phyloP scores from a whole-genome alignment of 2,797 vertebrate genomes.

The Buceros bicornis region DNA sequence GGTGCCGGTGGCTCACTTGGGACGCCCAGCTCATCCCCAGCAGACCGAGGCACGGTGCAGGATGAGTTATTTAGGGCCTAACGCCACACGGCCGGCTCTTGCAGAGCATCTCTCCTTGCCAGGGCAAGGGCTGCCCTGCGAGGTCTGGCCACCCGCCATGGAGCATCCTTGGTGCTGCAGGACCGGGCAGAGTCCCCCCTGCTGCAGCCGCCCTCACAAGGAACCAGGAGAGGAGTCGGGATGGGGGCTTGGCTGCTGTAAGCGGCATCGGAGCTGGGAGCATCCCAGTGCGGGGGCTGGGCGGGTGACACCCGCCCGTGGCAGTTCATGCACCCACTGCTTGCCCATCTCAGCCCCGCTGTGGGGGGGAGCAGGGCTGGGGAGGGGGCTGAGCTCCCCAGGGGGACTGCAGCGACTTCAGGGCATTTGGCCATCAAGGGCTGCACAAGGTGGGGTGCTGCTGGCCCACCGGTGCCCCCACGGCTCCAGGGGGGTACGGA shows the following conservation, averaged over 20 bases:
- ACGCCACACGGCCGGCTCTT: rapidly evolving
- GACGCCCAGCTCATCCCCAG: neutral
- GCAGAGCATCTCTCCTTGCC: neutral
- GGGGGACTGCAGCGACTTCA: rapidly evolving
- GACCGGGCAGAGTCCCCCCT: neutral
- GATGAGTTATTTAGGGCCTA: neutral
- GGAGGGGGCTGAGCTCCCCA: rapidly evolving
- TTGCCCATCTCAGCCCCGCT: neutral
- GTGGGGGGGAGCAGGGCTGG: rapidly evolving
- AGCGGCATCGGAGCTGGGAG: rapidly evolving
- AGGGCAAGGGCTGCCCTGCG: rapidly evolving
- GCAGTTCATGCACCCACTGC: rapidly evolving
- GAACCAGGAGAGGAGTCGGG: neutral
- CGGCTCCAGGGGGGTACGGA: neutral
- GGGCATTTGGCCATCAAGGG: neutral
- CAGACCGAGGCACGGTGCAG: rapidly evolving
- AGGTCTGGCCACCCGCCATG: neutral
- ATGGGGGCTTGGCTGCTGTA: neutral
- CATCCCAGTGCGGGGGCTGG: rapidly evolving
- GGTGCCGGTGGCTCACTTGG: rapidly evolving
- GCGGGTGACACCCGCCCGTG: neutral
- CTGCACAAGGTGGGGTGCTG: neutral
- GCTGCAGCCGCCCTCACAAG: neutral
- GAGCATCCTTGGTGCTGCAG: rapidly evolving
- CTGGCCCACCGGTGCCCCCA: rapidly evolving